A percentile compares a stretch with the other conserved stretches of the same genome.
These are phyloP conservation scores for Lipotes vexillifer DNA, from an alignment of 2,113 vertebrate genomes.

Conservation along the genomic window DNA sequence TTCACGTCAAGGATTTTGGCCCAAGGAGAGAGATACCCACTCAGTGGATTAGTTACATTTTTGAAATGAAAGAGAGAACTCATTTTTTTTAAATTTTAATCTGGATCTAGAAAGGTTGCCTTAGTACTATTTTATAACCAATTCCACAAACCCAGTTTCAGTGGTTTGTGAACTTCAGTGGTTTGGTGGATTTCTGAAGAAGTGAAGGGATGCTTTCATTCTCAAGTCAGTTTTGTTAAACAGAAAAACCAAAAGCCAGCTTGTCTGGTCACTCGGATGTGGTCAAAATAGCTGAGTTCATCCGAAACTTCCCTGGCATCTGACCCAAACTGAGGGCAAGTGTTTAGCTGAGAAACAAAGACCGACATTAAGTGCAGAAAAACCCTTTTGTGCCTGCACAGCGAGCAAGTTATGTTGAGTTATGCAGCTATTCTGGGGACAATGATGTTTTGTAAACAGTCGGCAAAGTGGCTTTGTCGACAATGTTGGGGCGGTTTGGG, in stretches of 20 bases:
- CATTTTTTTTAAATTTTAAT: background rate
- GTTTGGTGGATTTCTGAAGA: background rate
- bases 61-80: background rate
- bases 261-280: background rate
- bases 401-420: background rate
- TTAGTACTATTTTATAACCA: background rate
- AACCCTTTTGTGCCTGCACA: slow-evolving; percentile 44
- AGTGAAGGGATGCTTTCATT: background rate
- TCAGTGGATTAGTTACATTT: background rate
- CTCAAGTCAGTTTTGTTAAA: background rate
- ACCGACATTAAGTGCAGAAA: slow-evolving; percentile 29
- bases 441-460: slow-evolving; percentile 62
- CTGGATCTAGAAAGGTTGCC: background rate
- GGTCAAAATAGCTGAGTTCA: background rate
- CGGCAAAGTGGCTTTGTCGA: slow-evolving; percentile 53
- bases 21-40: background rate
- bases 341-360: slow-evolving; percentile 52
- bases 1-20: background rate
- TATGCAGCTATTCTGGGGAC: slow-evolving; percentile 55
- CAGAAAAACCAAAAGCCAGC: background rate
- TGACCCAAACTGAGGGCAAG: slow-evolving; percentile 23
- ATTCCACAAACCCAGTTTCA: background rate
- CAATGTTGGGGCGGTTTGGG: background rate
- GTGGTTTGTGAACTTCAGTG: background rate
- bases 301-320: slow-evolving; percentile 9